Percentiles rank a stretch among this genome's conserved stretches.
Evolutionary conservation across 2,888 invertebrate species (phyloP).

Genomic region (Melolontha melolontha): DNA sequence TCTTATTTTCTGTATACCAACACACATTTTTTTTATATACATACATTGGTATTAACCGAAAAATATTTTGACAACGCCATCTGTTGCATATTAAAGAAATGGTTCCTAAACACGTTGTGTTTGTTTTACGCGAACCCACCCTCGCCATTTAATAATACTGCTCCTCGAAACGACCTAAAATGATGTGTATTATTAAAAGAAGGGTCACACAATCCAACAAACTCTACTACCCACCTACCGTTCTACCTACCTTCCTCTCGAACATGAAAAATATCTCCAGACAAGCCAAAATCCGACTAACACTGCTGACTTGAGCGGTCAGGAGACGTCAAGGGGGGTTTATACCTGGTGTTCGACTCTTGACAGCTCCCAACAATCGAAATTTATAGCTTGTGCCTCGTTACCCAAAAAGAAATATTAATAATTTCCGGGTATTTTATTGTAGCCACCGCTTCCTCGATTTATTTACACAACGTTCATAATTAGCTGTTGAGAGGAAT

Average conservation of each 20-base stretch:
- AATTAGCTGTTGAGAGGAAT: constrained; percentile 59
- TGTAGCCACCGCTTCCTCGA: constrained; percentile 52
- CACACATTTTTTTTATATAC: background rate
- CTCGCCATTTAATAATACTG: constrained; percentile 36
- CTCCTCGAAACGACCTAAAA: constrained; percentile 34
- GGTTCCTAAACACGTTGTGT: constrained; percentile 10
- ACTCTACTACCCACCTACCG: background rate
- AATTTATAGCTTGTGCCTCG: constrained; percentile 45
- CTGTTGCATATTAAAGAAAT: constrained; percentile 19
- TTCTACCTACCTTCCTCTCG: constrained; percentile 10
- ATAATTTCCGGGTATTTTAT: constrained; percentile 58
- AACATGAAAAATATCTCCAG: constrained; percentile 24
- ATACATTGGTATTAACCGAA: background rate
- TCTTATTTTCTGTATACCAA: too few relatives aligned
- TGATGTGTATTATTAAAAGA: constrained; percentile 40
- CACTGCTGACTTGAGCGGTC: too few relatives aligned
- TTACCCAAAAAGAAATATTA: constrained; percentile 60
- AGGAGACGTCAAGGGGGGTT: background rate
- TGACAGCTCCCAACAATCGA: constrained; percentile 41
- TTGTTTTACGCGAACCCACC: constrained; percentile 36
- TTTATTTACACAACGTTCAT: constrained; percentile 60
- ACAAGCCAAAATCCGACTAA: background rate
- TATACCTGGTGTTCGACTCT: constrained; percentile 39
- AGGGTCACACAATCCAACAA: constrained; percentile 15
- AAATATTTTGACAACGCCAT: constrained; percentile 30